Base-by-base conservation (phyloP, 2,888 invertebrate genomes). In the Drosophila meridionalis region DNA sequence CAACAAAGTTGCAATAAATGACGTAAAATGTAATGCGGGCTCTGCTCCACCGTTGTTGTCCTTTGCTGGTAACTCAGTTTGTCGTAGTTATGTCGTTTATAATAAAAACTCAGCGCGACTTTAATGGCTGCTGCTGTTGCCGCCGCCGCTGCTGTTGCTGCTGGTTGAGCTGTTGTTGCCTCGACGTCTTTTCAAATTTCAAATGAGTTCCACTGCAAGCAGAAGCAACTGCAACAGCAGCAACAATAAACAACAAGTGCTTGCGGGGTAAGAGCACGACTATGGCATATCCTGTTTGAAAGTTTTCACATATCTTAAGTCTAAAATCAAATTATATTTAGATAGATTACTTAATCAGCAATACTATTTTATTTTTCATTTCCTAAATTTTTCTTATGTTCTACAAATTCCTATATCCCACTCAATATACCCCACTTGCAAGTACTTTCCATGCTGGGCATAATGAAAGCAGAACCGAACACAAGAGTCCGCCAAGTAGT, bases 1-100 rank as follows among this genome's bases (percentile, higher is more conserved):
- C 80, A 90, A 87, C 87, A 90, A 89, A 87, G 90, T 87, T 89
- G 89, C 90, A 90, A 90, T 90, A 90, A 87, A 87, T 87, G 87
- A 90, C 89, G 83, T 86, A 78, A 90, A 90, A 87, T 77, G 87
- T 90, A 83, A 70, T 75, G 75, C 71, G 75, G 74, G 69, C 70
- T 70, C 60, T 59, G 53, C 47, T 68, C 43, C 65, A 55, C 55
- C 74, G 58, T 61, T 72, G 66, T 71, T 69, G 77, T 73, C 62
- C 71, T 67, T 81, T 75, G 82, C 78, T 76, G 81, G 78, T 90
- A 89, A 87, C 89, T 90, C 76, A 87, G 82, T 87, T 87, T 90
- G 87, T 89, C 90, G 90, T 87, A 84, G 87, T 87, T 87, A 87
- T 87, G 87, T 87, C 87, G 87, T 87, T 87, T 87, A 87, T 87